Evolutionary conservation across 2,888 invertebrate genomes (phyloP).

Genomic region (Caenorhabditis doughertyi): DNA sequence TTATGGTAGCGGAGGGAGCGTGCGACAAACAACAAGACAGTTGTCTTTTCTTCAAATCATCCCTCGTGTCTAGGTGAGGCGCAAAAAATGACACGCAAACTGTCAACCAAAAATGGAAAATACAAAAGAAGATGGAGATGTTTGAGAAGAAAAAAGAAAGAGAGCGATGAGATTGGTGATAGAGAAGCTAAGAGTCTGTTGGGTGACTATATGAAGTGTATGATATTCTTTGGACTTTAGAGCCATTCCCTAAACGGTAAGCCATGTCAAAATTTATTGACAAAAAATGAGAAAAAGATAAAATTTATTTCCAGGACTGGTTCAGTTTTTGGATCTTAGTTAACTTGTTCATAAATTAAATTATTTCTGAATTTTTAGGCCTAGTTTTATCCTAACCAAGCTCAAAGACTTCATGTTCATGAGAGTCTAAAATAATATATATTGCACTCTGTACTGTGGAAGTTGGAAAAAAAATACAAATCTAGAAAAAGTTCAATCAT

Average conservation of each 20-base stretch:
- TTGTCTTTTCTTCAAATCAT: constrained; percentile 19
- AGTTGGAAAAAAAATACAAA: too few species aligned
- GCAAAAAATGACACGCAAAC: constrained; percentile 64
- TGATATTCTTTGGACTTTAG: constrained; percentile 13
- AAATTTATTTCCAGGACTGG: too few species aligned
- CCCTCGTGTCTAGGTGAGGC: constrained; percentile 34
- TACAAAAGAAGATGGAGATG: constrained; percentile 8
- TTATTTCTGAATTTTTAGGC: too few species aligned
- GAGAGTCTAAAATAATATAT: too few species aligned
- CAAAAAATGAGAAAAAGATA: too few species aligned
- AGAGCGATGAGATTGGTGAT: constrained; percentile 15
- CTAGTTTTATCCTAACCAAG: too few species aligned
- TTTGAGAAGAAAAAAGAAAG: constrained; percentile 5
- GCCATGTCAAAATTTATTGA: too few species aligned
- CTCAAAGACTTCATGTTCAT: too few species aligned
- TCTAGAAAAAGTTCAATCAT: too few species aligned
- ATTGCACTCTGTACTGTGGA: too few species aligned
- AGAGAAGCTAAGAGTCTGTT: not conserved
- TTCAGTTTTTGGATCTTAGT: too few species aligned
- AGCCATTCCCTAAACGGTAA: not conserved
- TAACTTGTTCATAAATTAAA: too few species aligned
- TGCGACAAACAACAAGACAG: constrained; percentile 60
- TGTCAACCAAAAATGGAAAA: constrained; percentile 53
- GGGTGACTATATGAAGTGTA: not conserved
- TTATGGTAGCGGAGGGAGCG: constrained; percentile 34